These are phyloP conservation scores for Bothrops jararaca DNA, from an alignment of 2,113 vertebrate species.

Conservation along the genomic window DNA sequence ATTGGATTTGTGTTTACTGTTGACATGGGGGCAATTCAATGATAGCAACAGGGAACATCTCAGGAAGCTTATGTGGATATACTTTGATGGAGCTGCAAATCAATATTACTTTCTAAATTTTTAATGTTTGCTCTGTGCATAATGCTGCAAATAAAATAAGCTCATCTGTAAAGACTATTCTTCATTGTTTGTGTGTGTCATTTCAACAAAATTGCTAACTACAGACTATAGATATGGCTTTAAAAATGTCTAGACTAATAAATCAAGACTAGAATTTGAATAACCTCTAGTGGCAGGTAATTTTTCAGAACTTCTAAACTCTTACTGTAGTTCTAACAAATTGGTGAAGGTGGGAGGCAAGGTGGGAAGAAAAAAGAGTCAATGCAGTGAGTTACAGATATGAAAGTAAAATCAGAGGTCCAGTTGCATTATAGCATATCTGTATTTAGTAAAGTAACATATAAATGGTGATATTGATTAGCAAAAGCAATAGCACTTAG, in stretches of 20 bases:
- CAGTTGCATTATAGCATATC: background rate
- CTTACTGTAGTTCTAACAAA: slow-evolving; percentile 48
- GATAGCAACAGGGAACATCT: slow-evolving; percentile 44
- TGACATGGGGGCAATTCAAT: slow-evolving; percentile 16
- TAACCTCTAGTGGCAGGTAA: slow-evolving; percentile 75
- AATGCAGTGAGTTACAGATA: background rate
- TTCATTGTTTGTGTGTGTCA: slow-evolving; percentile 64
- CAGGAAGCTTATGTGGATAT: slow-evolving; percentile 37
- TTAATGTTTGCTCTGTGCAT: slow-evolving; percentile 66
- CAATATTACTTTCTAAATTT: slow-evolving; percentile 69
- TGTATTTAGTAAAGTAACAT: slow-evolving; percentile 21
- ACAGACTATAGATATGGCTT: slow-evolving; percentile 69
- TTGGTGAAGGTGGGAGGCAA: background rate
- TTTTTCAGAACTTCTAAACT: slow-evolving; percentile 71
- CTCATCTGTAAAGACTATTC: slow-evolving; percentile 64
- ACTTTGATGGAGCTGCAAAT: slow-evolving; percentile 60
- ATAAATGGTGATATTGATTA: background rate
- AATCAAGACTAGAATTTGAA: slow-evolving; percentile 75
- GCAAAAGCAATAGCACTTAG: background rate
- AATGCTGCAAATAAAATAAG: slow-evolving; percentile 68
- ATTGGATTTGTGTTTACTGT: slow-evolving; percentile 36
- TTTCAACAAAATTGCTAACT: slow-evolving; percentile 76
- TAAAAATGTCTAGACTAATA: slow-evolving; percentile 78
- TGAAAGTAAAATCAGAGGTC: slow-evolving; percentile 31
- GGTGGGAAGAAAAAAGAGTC: background rate